phyloP scores from a whole-genome alignment of 2,888 invertebrate genomes.

The Unio pictorum region DNA sequence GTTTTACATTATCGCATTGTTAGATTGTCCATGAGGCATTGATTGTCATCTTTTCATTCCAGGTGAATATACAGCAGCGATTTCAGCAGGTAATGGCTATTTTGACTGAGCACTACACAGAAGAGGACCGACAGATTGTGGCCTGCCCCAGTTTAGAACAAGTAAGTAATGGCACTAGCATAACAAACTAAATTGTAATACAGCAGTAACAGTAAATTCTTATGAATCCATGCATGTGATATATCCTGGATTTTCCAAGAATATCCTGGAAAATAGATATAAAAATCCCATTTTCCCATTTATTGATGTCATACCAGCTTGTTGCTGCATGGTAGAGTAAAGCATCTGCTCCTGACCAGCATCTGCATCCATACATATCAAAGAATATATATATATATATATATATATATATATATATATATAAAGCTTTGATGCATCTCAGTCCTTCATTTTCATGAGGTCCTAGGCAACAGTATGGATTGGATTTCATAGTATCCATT shows the following conservation, averaged over 20 bases:
- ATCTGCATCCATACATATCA: too few species aligned
- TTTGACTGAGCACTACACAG: conserved; percentile 81
- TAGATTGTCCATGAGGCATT: neutral
- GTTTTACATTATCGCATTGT: neutral
- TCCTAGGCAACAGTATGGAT: too few species aligned
- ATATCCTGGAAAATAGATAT: neutral
- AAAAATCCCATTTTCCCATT: too few species aligned
- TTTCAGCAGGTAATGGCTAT: conserved; percentile 89
- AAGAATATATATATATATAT: too few species aligned
- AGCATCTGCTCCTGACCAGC: too few species aligned
- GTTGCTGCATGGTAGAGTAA: neutral
- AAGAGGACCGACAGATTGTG: conserved; percentile 82
- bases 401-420: too few species aligned
- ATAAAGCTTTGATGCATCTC: too few species aligned
- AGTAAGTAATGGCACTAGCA: conserved; percentile 76
- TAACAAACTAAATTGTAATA: neutral
- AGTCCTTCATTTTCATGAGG: too few species aligned
- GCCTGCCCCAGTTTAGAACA: conserved; percentile 95
- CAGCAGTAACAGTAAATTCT: neutral
- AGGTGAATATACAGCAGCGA: conserved; percentile 82
- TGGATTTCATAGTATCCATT: too few species aligned
- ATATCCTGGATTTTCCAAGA: neutral
- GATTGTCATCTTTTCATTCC: conserved; percentile 14
- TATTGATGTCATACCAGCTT: too few species aligned
- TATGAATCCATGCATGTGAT: too few species aligned